phyloP scores from a whole-genome alignment of 2,797 vertebrate species.

The Lepilemur septentrionalis region DNA sequence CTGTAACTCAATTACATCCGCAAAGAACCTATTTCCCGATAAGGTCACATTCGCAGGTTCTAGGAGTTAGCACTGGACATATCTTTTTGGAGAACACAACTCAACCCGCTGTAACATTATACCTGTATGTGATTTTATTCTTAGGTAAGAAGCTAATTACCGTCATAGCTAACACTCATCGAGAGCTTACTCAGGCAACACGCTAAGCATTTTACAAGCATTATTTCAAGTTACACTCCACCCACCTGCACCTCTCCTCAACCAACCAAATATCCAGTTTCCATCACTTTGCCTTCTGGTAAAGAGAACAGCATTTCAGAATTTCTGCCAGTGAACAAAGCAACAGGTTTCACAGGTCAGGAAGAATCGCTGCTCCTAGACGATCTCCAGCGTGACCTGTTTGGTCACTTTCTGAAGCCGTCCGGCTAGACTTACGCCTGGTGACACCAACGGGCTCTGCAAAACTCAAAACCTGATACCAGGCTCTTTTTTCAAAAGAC shows the following conservation, averaged over 20 bases:
- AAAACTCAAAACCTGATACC: not conserved
- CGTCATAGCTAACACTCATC: not conserved
- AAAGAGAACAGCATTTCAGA: constrained; percentile 49
- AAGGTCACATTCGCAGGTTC: not conserved
- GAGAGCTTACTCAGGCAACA: not conserved
- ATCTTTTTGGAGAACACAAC: not conserved
- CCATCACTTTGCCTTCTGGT: constrained; percentile 11
- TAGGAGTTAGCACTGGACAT: not conserved
- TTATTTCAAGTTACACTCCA: not conserved
- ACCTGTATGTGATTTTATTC: not conserved
- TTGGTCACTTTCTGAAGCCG: constrained; percentile 37
- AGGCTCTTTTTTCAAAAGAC: not conserved
- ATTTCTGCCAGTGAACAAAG: constrained; percentile 40
- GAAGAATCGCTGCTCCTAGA: not conserved
- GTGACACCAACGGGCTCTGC: not conserved
- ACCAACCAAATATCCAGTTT: constrained; percentile 35
- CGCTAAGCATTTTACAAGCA: not conserved
- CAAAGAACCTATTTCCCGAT: not conserved
- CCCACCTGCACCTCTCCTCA: not conserved
- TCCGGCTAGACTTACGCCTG: not conserved
- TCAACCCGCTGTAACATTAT: not conserved
- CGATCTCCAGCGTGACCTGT: constrained; percentile 41
- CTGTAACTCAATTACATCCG: not conserved
- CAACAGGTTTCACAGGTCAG: not conserved
- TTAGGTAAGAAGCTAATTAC: not conserved